phyloP scores from a whole-genome alignment of 1,140 invertebrate species.

The Drosophila punjabiensis region DNA sequence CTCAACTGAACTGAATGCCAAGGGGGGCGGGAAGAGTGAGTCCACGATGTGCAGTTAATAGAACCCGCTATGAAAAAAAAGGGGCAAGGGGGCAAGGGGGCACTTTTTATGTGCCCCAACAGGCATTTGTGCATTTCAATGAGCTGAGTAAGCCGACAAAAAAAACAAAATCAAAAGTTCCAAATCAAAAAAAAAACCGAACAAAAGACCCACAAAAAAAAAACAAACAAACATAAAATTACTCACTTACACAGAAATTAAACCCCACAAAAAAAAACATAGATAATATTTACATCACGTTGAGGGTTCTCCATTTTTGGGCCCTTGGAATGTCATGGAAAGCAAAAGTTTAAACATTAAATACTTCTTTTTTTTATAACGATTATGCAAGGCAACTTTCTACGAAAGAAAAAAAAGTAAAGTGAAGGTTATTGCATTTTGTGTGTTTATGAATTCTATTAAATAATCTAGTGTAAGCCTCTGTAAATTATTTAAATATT shows the following conservation, averaged over 20 bases:
- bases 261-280: constrained; percentile 18
- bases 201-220: constrained; percentile 29
- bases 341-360: constrained; percentile 60
- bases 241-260: constrained; percentile 19
- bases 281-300: constrained; percentile 44
- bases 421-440: constrained; percentile 10
- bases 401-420: not conserved
- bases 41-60: constrained; percentile 69
- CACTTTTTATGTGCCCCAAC: constrained; percentile 52
- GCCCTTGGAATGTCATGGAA: constrained; percentile 45
- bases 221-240: not conserved
- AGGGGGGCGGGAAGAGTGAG: not conserved
- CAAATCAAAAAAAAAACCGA: constrained; percentile 34
- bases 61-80: constrained; percentile 64
- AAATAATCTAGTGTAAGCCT: not conserved
- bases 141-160: constrained; percentile 45
- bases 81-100: not conserved
- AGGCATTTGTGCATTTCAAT: constrained; percentile 74
- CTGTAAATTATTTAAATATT: not conserved
- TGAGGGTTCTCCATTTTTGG: constrained; percentile 44
- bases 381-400: constrained; percentile 49
- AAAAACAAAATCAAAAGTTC: constrained; percentile 18
- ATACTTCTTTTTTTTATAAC: not conserved
- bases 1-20: constrained; percentile 1
- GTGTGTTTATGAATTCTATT: not conserved